phyloP scores from a whole-genome alignment of 2,797 vertebrate genomes.

The Lagorchestes hirsutus region DNA sequence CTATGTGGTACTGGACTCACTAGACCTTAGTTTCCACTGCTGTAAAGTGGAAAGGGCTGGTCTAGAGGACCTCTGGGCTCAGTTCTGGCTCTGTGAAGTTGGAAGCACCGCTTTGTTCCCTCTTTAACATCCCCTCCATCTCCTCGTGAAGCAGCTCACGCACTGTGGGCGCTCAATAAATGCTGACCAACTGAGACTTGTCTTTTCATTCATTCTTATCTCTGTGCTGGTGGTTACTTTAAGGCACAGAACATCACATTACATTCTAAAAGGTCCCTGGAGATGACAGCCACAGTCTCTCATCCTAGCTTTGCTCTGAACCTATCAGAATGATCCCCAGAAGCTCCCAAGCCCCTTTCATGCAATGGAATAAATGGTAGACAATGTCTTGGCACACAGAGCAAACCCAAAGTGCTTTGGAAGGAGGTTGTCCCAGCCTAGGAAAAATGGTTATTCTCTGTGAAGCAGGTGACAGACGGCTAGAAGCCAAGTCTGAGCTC shows the following conservation, averaged over 20 bases:
- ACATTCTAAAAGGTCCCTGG: not conserved
- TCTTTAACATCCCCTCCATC: not conserved
- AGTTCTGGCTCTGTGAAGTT: not conserved
- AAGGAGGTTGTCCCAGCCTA: slow-evolving; percentile 17
- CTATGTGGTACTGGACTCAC: not conserved
- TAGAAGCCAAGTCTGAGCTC: not conserved
- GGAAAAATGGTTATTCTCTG: not conserved
- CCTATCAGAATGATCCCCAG: fast-evolving
- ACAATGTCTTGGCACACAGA: slow-evolving; percentile 62
- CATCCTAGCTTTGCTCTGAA: not conserved
- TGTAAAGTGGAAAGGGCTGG: not conserved
- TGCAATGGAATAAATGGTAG: slow-evolving; percentile 37
- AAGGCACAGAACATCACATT: not conserved
- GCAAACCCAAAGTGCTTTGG: slow-evolving; percentile 57
- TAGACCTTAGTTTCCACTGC: not conserved
- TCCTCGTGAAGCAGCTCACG: not conserved
- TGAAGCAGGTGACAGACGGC: not conserved
- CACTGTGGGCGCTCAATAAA: not conserved
- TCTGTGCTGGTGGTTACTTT: not conserved
- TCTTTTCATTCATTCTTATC: not conserved
- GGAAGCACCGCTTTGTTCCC: not conserved
- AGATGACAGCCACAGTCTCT: too few relatives aligned
- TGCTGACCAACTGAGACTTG: not conserved
- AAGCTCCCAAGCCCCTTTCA: not conserved
- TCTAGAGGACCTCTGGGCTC: not conserved